Evolutionary conservation across 2,888 invertebrate genomes (phyloP).

Genomic region (Rotaria socialis): DNA sequence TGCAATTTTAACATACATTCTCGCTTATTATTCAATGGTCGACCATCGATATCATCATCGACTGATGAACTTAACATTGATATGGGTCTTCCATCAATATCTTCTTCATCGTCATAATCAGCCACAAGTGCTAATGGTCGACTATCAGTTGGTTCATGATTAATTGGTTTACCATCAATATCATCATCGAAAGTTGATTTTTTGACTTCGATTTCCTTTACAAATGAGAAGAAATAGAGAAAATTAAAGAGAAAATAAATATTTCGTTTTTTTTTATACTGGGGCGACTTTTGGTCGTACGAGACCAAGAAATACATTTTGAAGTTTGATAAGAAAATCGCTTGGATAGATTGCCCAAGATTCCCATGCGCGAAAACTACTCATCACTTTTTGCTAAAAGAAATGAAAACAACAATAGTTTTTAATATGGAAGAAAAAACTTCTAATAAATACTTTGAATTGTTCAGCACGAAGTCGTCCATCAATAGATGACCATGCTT

Average conservation of each 20-base stretch:
- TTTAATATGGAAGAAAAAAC: neutral
- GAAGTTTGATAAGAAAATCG: constrained; percentile 78
- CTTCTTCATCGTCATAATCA: constrained; percentile 47
- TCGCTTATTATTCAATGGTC: neutral
- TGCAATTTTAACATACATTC: neutral
- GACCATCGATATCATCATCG: neutral
- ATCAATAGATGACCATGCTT: constrained; percentile 71
- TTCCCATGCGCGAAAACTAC: constrained; percentile 90
- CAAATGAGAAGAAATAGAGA: neutral
- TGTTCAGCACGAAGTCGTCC: constrained; percentile 88
- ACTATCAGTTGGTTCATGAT: neutral
- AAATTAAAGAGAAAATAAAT: neutral
- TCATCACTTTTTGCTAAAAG: constrained; percentile 69
- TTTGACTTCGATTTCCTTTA: neutral
- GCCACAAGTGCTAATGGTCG: constrained; percentile 12
- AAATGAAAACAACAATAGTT: neutral
- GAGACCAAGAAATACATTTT: constrained; percentile 83
- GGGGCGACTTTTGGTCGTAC: constrained; percentile 49
- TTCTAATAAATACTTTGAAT: constrained; percentile 70
- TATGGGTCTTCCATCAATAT: constrained; percentile 51
- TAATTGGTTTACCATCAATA: constrained; percentile 46
- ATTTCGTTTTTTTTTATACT: neutral
- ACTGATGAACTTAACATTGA: constrained; percentile 36
- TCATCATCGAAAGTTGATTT: constrained; percentile 38
- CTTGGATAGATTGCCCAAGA: constrained; percentile 89